Percentiles rank a stretch among this genome's conserved stretches.
These are phyloP conservation scores for Platyscapa corneri DNA, from an alignment of 1,140 invertebrate genomes.

Conservation along the genomic window DNA sequence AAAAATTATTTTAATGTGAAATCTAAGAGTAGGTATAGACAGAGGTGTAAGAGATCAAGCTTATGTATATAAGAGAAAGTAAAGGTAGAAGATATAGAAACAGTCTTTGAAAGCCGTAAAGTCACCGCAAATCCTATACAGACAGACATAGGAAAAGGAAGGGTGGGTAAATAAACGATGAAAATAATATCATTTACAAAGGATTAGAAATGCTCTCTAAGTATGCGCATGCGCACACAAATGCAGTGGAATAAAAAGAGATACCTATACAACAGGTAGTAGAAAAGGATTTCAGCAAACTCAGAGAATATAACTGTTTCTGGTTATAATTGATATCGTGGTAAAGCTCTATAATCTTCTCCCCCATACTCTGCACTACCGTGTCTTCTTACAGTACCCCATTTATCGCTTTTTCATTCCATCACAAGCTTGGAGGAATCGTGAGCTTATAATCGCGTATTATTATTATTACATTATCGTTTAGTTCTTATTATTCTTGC, in stretches of 20 bases:
- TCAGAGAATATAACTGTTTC: constrained; percentile 69
- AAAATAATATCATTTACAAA: constrained; percentile 75
- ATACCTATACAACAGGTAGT: background rate
- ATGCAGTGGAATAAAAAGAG: constrained; percentile 33
- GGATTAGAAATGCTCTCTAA: constrained; percentile 70
- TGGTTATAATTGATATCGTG: constrained; percentile 76
- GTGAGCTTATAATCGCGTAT: background rate
- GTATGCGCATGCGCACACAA: constrained; percentile 51
- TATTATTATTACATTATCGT: background rate
- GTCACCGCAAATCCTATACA: constrained; percentile 71
- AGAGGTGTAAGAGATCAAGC: background rate
- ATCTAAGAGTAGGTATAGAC: constrained; percentile 53
- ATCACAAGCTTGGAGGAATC: constrained; percentile 2
- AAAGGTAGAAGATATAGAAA: constrained; percentile 58
- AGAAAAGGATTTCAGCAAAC: constrained; percentile 62
- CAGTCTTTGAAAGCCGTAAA: constrained; percentile 68
- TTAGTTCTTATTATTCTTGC: too few relatives aligned
- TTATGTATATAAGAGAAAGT: constrained; percentile 12
- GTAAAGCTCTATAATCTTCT: constrained; percentile 74
- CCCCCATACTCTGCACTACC: constrained; percentile 9
- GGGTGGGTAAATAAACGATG: constrained; percentile 73
- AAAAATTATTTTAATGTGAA: constrained; percentile 61
- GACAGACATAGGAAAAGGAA: constrained; percentile 62
- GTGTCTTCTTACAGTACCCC: background rate
- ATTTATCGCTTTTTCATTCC: background rate